These are phyloP conservation scores for Paradoxurus hermaphroditus DNA, from an alignment of 2,113 vertebrate species.

Conservation along the genomic window DNA sequence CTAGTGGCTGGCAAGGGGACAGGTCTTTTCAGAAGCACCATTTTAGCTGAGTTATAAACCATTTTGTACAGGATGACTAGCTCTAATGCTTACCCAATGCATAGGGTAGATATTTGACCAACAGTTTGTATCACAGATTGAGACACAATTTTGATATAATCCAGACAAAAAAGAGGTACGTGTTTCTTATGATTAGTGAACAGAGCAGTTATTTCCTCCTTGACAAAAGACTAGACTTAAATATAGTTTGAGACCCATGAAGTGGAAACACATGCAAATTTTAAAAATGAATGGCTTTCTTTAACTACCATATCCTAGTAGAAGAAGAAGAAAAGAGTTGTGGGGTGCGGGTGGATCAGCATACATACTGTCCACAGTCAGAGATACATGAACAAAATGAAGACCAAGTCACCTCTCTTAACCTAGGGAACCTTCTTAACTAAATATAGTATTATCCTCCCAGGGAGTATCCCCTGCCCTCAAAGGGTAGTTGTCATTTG, in stretches of 20 bases:
- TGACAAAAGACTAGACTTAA: not conserved
- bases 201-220: constrained; percentile 5
- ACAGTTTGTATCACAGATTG: not conserved
- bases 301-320: not conserved
- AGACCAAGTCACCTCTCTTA: constrained; percentile 67
- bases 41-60: not conserved
- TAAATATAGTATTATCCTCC: constrained; percentile 52
- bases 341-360: not conserved
- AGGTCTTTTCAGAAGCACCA: not conserved
- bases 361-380: constrained; percentile 23
- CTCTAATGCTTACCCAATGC: constrained; percentile 45
- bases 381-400: constrained; percentile 38
- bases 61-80: not conserved
- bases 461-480: not conserved
- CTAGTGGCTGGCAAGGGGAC: not conserved
- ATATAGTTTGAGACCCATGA: not conserved
- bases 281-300: not conserved
- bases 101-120: constrained; percentile 26
- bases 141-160: not conserved
- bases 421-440: constrained; percentile 65
- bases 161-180: constrained; percentile 21
- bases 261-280: not conserved
- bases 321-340: not conserved
- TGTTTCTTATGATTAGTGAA: constrained; percentile 55
- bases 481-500: constrained; percentile 40